phyloP scores from a whole-genome alignment of 1,140 invertebrate species.

The Polyergus mexicanus region DNA sequence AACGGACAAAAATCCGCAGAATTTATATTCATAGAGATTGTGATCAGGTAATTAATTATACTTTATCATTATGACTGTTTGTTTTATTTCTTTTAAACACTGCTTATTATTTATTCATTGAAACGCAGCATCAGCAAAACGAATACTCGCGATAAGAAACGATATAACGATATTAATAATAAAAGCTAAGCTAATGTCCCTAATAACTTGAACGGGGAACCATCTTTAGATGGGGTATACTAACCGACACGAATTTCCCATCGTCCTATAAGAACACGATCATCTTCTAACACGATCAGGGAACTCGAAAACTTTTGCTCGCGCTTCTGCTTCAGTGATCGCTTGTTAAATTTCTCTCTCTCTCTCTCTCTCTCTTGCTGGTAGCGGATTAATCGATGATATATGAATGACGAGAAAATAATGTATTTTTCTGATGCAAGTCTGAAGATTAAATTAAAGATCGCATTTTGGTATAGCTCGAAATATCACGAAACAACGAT shows the following conservation, averaged over 20 bases:
- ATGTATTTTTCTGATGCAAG: slow-evolving; percentile 1
- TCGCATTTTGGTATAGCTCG: not conserved
- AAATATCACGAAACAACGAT: not conserved
- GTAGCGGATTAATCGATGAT: not conserved
- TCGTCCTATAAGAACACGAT: slow-evolving; percentile 64
- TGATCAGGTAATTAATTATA: not conserved
- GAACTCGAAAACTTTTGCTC: not conserved
- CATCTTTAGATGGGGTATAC: slow-evolving; percentile 42
- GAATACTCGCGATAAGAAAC: not conserved
- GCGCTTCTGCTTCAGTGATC: slow-evolving; percentile 14
- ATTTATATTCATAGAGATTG: not conserved
- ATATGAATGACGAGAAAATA: slow-evolving; percentile 5
- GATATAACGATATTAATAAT: not conserved
- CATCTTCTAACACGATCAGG: slow-evolving; percentile 26
- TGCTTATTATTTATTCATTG: too few relatives aligned
- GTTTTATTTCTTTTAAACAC: not conserved
- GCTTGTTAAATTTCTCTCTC: slow-evolving; percentile 45
- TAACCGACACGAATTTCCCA: slow-evolving; percentile 79
- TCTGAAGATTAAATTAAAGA: slow-evolving; percentile 12
- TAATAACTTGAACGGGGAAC: slow-evolving; percentile 61
- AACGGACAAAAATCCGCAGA: slow-evolving; percentile 13
- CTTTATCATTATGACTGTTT: not conserved
- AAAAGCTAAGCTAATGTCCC: slow-evolving; percentile 30
- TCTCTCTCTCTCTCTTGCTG: slow-evolving; percentile 32
- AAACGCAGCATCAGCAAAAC: not conserved